Conservation (phyloP, 2,113 vertebrate species). For the Diadophis punctatus region DNA sequence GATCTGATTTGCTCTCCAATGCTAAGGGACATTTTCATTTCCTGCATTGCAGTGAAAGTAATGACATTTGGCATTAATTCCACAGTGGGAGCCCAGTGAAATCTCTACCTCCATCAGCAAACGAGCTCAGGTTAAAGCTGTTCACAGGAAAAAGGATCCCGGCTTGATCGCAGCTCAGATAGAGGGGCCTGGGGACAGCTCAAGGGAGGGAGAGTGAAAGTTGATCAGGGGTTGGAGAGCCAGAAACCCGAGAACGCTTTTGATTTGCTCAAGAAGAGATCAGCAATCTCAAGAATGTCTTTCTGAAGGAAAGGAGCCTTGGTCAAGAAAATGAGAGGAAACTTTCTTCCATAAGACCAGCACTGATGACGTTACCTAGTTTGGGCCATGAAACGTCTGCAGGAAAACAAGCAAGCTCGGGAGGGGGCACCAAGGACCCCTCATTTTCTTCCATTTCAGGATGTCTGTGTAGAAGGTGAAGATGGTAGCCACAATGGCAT, state of each 20-base stretch:
- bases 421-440: background rate
- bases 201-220: background rate
- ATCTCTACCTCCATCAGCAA: background rate
- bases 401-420: background rate
- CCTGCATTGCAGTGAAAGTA: background rate
- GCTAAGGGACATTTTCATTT: background rate
- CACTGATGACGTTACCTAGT: background rate
- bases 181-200: background rate
- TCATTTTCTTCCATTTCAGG: background rate
- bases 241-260: background rate
- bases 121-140: background rate
- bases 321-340: background rate
- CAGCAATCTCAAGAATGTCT: constrained; percentile 15
- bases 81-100: background rate
- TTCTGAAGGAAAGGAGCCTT: background rate
- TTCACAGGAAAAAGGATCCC: background rate
- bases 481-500: background rate
- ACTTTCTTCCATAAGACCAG: background rate
- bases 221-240: background rate
- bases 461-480: background rate
- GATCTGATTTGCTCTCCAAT: no score
- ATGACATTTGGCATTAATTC: background rate
- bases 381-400: background rate
- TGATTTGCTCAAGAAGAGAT: constrained; percentile 7
- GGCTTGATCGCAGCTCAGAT: background rate